phyloP scores from a whole-genome alignment of 2,888 invertebrate species.

The Iphiclides podalirius region DNA sequence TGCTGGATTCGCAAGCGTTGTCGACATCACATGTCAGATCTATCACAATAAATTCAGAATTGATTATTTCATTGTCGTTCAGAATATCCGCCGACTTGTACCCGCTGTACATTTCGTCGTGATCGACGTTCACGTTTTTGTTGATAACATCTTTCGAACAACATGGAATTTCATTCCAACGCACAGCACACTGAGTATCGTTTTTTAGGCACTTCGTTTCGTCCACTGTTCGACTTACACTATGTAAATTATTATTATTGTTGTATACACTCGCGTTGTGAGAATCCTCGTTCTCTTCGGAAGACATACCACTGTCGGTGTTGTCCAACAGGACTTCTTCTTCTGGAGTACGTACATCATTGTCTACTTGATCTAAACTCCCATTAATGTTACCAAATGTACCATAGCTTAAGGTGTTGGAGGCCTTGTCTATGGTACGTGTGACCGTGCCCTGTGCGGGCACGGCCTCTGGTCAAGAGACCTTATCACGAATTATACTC shows the following conservation, averaged over 20 bases:
- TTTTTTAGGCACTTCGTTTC: constrained; percentile 71
- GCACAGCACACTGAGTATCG: constrained; percentile 56
- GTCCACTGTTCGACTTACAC: constrained; percentile 43
- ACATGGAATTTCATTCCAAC: constrained; percentile 73
- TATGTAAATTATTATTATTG: constrained; percentile 41
- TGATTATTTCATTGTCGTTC: constrained; percentile 30
- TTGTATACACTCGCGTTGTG: constrained; percentile 46
- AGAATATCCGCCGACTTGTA: constrained; percentile 27
- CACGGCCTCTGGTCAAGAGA: constrained; percentile 75
- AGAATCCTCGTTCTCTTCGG: constrained; percentile 70
- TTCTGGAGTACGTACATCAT: constrained; percentile 29
- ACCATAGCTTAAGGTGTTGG: constrained; percentile 53
- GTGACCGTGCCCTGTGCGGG: constrained; percentile 59
- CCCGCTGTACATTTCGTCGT: constrained; percentile 36
- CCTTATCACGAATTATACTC: constrained; percentile 46
- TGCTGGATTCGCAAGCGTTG: constrained; percentile 42
- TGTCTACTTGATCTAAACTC: constrained; percentile 38
- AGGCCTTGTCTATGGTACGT: constrained; percentile 37
- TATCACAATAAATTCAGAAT: constrained; percentile 67
- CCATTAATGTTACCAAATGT: constrained; percentile 61
- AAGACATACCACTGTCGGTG: constrained; percentile 70
- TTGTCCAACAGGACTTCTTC: constrained; percentile 31
- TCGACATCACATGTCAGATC: constrained; percentile 66
- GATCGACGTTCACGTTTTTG: constrained; percentile 48
- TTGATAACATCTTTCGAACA: constrained; percentile 63